A percentile compares a stretch with the other conserved stretches of the same genome.
These are phyloP conservation scores for Salpingus planirostris DNA, from an alignment of 2,888 invertebrate genomes.

Conservation along the genomic window DNA sequence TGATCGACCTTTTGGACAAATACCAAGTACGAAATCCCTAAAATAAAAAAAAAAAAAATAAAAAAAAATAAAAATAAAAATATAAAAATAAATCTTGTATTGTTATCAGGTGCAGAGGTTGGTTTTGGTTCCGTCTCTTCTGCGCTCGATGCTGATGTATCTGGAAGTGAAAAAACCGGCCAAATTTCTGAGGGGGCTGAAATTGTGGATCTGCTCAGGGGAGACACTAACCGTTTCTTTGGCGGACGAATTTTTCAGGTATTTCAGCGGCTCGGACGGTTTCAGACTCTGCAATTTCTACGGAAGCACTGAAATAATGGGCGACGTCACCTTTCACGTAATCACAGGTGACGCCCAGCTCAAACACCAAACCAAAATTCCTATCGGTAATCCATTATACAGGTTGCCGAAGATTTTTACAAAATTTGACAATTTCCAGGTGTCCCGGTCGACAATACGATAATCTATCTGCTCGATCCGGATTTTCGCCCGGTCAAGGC, in stretches of 20 bases:
- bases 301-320: constrained; percentile 88
- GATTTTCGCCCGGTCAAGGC: constrained; percentile 62
- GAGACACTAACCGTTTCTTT: constrained; percentile 66
- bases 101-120: constrained; percentile 75
- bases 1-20: constrained; percentile 59
- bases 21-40: no score
- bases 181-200: constrained; percentile 50
- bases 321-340: constrained; percentile 75
- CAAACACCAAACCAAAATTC: constrained; percentile 58
- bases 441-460: constrained; percentile 68
- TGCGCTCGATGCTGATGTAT: constrained; percentile 70
- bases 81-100: no score
- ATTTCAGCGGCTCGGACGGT: constrained; percentile 56
- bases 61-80: no score
- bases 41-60: no score
- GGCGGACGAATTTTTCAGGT: constrained; percentile 66
- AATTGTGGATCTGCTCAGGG: constrained; percentile 81
- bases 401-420: not conserved
- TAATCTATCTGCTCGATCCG: constrained; percentile 69
- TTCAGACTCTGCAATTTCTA: constrained; percentile 78
- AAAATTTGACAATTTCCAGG: constrained; percentile 42
- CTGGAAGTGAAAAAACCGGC: constrained; percentile 55
- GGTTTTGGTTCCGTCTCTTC: constrained; percentile 74
- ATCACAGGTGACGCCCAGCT: constrained; percentile 54
- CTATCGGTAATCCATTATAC: constrained; percentile 54